Evolutionary conservation across 2,888 invertebrate genomes (phyloP).

Genomic region (Nomada fucata): DNA sequence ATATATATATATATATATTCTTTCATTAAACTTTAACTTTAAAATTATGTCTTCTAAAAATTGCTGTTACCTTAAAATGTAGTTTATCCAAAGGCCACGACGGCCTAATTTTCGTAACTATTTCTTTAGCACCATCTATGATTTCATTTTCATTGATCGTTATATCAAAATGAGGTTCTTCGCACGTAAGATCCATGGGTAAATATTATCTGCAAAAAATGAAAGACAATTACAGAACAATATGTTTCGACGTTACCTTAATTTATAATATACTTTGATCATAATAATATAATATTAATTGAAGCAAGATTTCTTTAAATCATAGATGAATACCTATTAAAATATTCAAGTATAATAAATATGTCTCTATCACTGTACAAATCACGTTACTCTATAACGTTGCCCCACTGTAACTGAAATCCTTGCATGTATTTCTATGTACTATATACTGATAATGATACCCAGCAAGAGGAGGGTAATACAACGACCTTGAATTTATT

Average conservation of each 20-base stretch:
- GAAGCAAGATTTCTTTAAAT: neutral
- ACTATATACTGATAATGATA: slow-evolving; percentile 55
- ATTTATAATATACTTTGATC: neutral
- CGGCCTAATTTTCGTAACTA: slow-evolving; percentile 89
- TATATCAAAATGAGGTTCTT: slow-evolving; percentile 85
- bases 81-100: slow-evolving; percentile 88
- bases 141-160: slow-evolving; percentile 89
- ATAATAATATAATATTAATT: neutral
- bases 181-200: slow-evolving; percentile 63
- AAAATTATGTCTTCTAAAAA: slow-evolving; percentile 18
- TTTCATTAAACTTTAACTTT: neutral
- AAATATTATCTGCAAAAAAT: slow-evolving; percentile 23
- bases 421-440: slow-evolving; percentile 2
- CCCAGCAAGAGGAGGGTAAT: slow-evolving; percentile 16
- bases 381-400: slow-evolving; percentile 8
- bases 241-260: too few relatives aligned
- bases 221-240: neutral
- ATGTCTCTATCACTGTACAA: neutral
- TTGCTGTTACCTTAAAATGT: slow-evolving; percentile 88
- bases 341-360: slow-evolving; percentile 25
- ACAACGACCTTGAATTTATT: slow-evolving; percentile 47
- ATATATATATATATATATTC: neutral
- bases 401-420: slow-evolving; percentile 36
- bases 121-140: slow-evolving; percentile 88
- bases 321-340: neutral